Evolutionary conservation across 2,888 invertebrate species (phyloP), one percentile per base, ranked within the genome.

Genomic region (Lochmaea crataegi): DNA sequence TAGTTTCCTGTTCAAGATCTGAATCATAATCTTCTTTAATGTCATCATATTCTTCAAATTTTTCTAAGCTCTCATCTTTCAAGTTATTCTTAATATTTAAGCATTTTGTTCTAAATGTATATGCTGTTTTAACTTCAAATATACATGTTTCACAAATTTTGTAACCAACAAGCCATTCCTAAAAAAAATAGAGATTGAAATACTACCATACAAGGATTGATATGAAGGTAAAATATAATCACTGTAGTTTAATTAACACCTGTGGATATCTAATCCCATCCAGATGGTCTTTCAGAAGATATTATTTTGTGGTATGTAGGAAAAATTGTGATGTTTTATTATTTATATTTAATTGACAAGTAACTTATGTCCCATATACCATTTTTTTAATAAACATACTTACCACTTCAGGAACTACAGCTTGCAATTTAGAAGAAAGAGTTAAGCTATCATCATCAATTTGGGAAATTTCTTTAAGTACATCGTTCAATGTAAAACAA

Each of bases 341-440:
- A 32, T 38, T 38, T 38, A 38, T 38, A 7, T 38, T 38, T 7
- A 38, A 7, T 7, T 38, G 0, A 32, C 6, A n/a, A n/a, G n/a
- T n/a, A n/a, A n/a, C n/a, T n/a, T n/a, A n/a, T n/a, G 32, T 32
- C 32, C 32, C 32, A 32, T 12, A 45, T 6, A 12, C 1, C 1
- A 11, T 45, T 45, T 45, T 45, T 4, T 45, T 45, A 45, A 45
- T 12, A 45, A 45, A 14, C 14, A 45, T 45, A 71, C 75, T 76
- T 76, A 80, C 80, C 69, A 77, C 77, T 77, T 80, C 79, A 7
- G 78, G 78, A 12, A 75, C 78, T 56, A 80, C 60, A 57, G 71
- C 73, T 18, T 67, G 48, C 48, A 80, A 72, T 72, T 77, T 80
- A 22, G 67, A 73, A 51, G 65, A 56, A 14, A 79, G 38, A 42